Conservation (phyloP, 2,888 invertebrate species). For the Dynastes grantii region DNA sequence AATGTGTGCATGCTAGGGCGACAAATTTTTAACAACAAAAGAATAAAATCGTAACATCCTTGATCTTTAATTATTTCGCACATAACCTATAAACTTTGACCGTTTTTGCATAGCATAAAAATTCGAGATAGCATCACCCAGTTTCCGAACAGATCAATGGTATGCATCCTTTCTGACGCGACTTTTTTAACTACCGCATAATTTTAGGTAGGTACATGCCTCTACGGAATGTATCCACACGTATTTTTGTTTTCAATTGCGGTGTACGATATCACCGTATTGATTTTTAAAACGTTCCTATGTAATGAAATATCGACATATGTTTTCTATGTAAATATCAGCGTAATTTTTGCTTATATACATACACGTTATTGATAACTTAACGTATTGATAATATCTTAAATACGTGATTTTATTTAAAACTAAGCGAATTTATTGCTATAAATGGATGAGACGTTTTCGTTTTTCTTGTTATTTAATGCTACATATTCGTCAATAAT, state of each 20-base stretch:
- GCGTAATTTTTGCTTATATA: background rate
- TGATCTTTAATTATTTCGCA: slow-evolving; percentile 51
- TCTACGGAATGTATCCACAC: background rate
- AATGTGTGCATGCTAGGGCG: slow-evolving; percentile 3
- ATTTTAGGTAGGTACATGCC: slow-evolving; percentile 12
- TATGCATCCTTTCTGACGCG: slow-evolving; percentile 32
- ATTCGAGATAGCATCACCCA: slow-evolving; percentile 37
- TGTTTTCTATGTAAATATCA: slow-evolving; percentile 21
- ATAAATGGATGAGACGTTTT: too few relatives aligned
- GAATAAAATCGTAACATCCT: slow-evolving; percentile 47
- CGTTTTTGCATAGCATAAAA: slow-evolving; percentile 33
- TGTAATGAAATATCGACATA: slow-evolving; percentile 42
- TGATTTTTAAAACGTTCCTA: slow-evolving; percentile 40
- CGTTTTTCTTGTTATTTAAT: background rate
- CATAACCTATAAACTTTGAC: slow-evolving; percentile 55
- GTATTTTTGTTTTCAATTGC: slow-evolving; percentile 41
- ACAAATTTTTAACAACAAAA: slow-evolving; percentile 25
- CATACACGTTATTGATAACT: background rate
- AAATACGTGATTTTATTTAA: too few relatives aligned
- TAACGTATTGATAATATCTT: too few relatives aligned
- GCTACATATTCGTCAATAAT: background rate
- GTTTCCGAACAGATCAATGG: slow-evolving; percentile 24
- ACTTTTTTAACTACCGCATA: slow-evolving; percentile 13
- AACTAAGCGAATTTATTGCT: background rate
- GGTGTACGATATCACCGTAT: slow-evolving; percentile 38